phyloP scores from a whole-genome alignment of 2,888 invertebrate species.

The Sarcophaga rosellei region DNA sequence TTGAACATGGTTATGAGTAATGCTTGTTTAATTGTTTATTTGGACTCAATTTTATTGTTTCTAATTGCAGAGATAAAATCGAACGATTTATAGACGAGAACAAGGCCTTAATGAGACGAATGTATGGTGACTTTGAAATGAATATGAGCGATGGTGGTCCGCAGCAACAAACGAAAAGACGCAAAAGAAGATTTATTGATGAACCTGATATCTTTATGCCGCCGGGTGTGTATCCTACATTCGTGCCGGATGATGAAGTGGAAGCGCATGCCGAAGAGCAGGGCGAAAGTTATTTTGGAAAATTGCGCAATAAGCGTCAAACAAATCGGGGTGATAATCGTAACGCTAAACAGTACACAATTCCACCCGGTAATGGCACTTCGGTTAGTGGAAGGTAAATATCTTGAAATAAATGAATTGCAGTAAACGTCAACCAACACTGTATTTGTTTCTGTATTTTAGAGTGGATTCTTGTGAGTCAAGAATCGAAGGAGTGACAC shows the following conservation, averaged over 20 bases:
- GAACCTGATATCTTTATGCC: constrained; percentile 80
- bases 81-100: constrained; percentile 96
- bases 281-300: constrained; percentile 83
- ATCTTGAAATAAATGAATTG: constrained; percentile 12
- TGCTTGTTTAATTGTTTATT: constrained; percentile 21
- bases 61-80: constrained; percentile 89
- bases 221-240: constrained; percentile 83
- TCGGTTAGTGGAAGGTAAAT: constrained; percentile 75
- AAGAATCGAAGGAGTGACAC: constrained; percentile 95
- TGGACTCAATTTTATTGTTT: constrained; percentile 8
- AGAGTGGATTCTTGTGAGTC: constrained; percentile 95
- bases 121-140: constrained; percentile 95
- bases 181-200: constrained; percentile 80
- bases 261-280: constrained; percentile 78
- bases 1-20: constrained; percentile 30
- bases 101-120: constrained; percentile 94
- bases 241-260: constrained; percentile 81
- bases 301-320: constrained; percentile 83
- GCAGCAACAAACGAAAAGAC: constrained; percentile 79
- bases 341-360: constrained; percentile 71
- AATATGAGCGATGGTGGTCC: constrained; percentile 83
- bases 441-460: constrained; percentile 54
- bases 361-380: constrained; percentile 59
- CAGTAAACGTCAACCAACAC: neutral
- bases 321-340: constrained; percentile 77